These are phyloP conservation scores for Sphecodes monilicornis DNA, from an alignment of 2,888 invertebrate species.

Conservation along the genomic window DNA sequence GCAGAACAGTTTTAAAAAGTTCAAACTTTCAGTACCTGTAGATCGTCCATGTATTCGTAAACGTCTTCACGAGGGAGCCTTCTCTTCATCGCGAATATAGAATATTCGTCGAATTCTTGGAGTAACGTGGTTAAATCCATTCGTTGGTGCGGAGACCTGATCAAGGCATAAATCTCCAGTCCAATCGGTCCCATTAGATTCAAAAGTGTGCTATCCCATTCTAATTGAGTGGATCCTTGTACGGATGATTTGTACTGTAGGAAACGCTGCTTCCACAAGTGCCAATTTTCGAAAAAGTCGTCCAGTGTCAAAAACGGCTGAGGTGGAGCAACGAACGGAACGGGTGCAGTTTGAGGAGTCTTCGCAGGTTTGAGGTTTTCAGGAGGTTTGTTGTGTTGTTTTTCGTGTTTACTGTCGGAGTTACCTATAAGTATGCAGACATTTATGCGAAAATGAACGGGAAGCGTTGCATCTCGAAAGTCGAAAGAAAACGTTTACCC, in stretches of 20 bases:
- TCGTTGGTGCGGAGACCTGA: neutral
- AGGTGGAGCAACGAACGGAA: neutral
- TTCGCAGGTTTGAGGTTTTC: too few relatives aligned
- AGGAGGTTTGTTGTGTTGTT: too few relatives aligned
- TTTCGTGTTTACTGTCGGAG: neutral
- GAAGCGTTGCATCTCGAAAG: neutral
- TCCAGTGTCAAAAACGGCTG: slow-evolving; percentile 1
- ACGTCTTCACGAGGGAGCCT: slow-evolving; percentile 15
- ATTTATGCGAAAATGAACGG: neutral
- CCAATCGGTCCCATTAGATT: slow-evolving; percentile 61
- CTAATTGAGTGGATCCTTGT: neutral
- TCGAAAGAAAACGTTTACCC: slow-evolving; percentile 27
- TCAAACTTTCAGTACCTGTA: slow-evolving; percentile 33
- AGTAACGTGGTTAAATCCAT: slow-evolving; percentile 38
- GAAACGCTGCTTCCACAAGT: slow-evolving; percentile 41
- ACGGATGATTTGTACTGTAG: neutral
- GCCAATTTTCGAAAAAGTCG: slow-evolving; percentile 50
- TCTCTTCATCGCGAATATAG: slow-evolving; percentile 15
- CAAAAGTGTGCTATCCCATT: slow-evolving; percentile 38
- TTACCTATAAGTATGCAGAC: slow-evolving; percentile 20
- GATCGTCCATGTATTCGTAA: slow-evolving; percentile 34
- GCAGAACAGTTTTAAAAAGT: neutral
- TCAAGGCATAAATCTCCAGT: slow-evolving; percentile 15
- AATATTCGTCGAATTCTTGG: slow-evolving; percentile 45
- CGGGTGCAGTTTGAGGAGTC: too few relatives aligned